Conservation (phyloP, 2,888 invertebrate species). For the Trypoxylon attenuatum region DNA sequence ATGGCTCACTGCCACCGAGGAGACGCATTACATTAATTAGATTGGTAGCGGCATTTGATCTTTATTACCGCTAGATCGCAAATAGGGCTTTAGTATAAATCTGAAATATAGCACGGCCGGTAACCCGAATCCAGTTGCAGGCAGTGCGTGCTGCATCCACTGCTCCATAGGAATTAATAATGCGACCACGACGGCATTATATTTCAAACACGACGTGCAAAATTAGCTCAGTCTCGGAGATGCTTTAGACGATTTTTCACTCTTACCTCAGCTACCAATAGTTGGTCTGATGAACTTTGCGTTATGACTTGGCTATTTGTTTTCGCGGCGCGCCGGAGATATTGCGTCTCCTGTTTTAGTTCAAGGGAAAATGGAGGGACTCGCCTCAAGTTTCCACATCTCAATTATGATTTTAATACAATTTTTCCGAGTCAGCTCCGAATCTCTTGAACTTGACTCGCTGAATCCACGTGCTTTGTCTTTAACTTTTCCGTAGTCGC, state of each 20-base stretch:
- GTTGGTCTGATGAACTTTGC: too few species aligned
- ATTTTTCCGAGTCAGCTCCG: too few species aligned
- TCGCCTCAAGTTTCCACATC: too few species aligned
- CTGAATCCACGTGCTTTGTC: too few species aligned
- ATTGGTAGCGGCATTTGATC: slow-evolving; percentile 20
- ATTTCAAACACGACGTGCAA: slow-evolving; percentile 52
- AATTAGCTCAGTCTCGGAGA: slow-evolving; percentile 42
- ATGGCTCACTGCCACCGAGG: background rate
- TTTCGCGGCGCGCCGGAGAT: too few species aligned
- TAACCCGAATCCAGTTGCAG: slow-evolving; percentile 48
- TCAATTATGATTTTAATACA: too few species aligned
- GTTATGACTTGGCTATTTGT: too few species aligned
- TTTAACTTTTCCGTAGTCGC: too few species aligned
- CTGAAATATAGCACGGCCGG: slow-evolving; percentile 43
- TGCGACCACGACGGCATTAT: slow-evolving; percentile 47
- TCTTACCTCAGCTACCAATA: slow-evolving; percentile 36
- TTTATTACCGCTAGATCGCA: slow-evolving; percentile 33
- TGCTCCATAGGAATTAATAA: slow-evolving; percentile 51
- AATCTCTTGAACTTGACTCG: too few species aligned
- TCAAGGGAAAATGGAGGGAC: too few species aligned
- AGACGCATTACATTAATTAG: slow-evolving; percentile 19
- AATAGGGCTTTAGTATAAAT: slow-evolving; percentile 42
- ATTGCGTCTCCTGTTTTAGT: too few species aligned
- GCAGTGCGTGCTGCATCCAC: slow-evolving; percentile 48
- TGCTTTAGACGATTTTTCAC: slow-evolving; percentile 49